phyloP scores from a whole-genome alignment of 1,140 invertebrate species.

The Lucilia sericata region DNA sequence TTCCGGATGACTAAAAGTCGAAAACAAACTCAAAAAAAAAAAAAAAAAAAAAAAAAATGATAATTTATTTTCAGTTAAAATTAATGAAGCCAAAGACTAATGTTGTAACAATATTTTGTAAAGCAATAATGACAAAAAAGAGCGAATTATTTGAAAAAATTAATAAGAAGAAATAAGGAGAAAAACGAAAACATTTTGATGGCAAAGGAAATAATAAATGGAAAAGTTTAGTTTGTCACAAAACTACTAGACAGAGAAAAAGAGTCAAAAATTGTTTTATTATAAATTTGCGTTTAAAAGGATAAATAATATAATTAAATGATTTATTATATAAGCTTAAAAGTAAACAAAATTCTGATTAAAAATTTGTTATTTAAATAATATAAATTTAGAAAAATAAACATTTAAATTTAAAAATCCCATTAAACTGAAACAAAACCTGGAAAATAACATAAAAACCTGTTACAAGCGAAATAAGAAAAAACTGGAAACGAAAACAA shows the following conservation, averaged over 20 bases:
- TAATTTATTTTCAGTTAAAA: slow-evolving; percentile 27
- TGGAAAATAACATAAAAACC: neutral
- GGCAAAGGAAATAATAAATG: neutral
- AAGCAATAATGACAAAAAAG: neutral
- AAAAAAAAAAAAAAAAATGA: neutral
- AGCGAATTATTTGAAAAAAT: neutral
- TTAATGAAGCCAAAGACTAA: slow-evolving; percentile 26
- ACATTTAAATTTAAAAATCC: neutral
- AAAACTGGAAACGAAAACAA: neutral
- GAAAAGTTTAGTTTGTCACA: too few species aligned
- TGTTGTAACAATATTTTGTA: slow-evolving; percentile 11
- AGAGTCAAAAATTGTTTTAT: too few species aligned
- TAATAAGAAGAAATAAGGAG: neutral
- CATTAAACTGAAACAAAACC: neutral
- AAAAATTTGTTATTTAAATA: too few species aligned
- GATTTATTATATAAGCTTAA: too few species aligned
- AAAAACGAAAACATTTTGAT: neutral
- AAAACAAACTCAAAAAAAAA: neutral
- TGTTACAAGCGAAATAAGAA: neutral
- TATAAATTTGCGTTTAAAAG: too few species aligned
- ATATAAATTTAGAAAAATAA: too few species aligned
- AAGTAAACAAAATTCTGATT: too few species aligned
- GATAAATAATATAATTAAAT: too few species aligned
- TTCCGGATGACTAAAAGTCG: slow-evolving; percentile 1
- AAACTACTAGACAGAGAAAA: too few species aligned